These are phyloP conservation scores for Anas georgica DNA, from an alignment of 2,797 vertebrate species.

Conservation along the genomic window DNA sequence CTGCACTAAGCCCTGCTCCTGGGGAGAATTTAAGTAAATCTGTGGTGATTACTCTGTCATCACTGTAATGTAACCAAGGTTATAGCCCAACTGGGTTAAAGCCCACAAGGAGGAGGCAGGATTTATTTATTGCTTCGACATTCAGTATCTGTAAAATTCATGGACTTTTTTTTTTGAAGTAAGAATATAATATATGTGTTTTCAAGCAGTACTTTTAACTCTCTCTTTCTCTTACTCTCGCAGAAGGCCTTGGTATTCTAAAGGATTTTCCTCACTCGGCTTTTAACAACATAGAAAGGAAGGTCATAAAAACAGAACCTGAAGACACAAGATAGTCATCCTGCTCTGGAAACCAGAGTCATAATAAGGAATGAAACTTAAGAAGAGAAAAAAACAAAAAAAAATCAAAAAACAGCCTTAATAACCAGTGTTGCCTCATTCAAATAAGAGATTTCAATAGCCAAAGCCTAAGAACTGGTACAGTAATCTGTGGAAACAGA, in stretches of 20 bases:
- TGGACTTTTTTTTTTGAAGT: background rate
- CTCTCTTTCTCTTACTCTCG: background rate
- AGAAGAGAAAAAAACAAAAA: conserved; percentile 84
- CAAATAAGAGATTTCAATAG: conserved; percentile 82
- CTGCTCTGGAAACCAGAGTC: conserved; percentile 62
- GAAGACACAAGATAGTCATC: conserved; percentile 95
- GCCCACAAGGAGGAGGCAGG: background rate
- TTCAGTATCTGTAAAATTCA: background rate
- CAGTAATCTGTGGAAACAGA: conserved; percentile 69
- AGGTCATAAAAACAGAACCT: conserved; percentile 96
- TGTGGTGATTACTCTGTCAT: background rate
- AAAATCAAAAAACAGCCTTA: conserved; percentile 89
- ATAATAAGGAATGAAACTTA: conserved; percentile 74
- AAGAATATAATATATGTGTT: background rate
- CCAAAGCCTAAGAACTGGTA: conserved; percentile 82
- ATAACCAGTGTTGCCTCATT: conserved; percentile 99
- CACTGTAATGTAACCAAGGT: background rate
- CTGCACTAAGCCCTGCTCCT: background rate
- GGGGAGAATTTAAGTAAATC: background rate
- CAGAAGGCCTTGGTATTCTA: conserved; percentile 90
- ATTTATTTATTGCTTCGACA: background rate
- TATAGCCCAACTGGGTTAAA: background rate
- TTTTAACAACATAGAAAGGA: conserved; percentile 88
- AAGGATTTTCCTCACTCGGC: conserved; percentile 88
- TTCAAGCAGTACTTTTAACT: background rate